These are phyloP conservation scores for Clupea harengus DNA, from an alignment of 2,113 vertebrate species.

Conservation along the genomic window DNA sequence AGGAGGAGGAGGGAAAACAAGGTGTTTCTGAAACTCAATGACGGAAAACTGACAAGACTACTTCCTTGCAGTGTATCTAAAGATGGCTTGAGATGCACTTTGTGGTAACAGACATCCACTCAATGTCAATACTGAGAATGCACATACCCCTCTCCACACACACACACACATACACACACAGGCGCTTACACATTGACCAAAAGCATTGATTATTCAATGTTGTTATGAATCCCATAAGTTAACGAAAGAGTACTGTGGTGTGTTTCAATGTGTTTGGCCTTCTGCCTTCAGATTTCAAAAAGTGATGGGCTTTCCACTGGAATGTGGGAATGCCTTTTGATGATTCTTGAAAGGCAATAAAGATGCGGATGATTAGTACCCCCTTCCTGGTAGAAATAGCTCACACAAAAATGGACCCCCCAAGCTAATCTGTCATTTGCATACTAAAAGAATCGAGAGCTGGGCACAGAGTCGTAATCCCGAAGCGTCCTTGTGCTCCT, in stretches of 20 bases:
- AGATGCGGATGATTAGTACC: slow-evolving; percentile 49
- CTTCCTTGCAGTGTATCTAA: neutral
- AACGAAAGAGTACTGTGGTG: neutral
- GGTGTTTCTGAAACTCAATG: neutral
- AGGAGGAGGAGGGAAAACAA: neutral
- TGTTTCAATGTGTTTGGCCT: neutral
- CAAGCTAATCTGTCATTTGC: slow-evolving; percentile 70
- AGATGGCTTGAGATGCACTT: neutral
- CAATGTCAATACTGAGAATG: neutral
- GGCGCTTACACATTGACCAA: neutral
- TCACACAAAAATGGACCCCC: slow-evolving; percentile 55
- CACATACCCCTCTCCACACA: neutral
- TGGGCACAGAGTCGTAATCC: slow-evolving; percentile 60
- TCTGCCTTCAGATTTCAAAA: slow-evolving; percentile 22
- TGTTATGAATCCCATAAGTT: neutral
- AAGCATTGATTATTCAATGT: neutral
- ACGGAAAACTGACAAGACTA: neutral
- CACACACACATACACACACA: neutral
- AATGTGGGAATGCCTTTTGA: slow-evolving; percentile 25
- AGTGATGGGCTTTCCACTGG: neutral
- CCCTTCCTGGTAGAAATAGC: slow-evolving; percentile 53
- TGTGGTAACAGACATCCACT: neutral
- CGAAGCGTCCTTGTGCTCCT: slow-evolving; percentile 61
- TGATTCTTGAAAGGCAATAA: slow-evolving; percentile 36
- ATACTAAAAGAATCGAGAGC: slow-evolving; percentile 68